Base-by-base conservation (phyloP, 2,113 vertebrate genomes). In the Caracal caracal region DNA sequence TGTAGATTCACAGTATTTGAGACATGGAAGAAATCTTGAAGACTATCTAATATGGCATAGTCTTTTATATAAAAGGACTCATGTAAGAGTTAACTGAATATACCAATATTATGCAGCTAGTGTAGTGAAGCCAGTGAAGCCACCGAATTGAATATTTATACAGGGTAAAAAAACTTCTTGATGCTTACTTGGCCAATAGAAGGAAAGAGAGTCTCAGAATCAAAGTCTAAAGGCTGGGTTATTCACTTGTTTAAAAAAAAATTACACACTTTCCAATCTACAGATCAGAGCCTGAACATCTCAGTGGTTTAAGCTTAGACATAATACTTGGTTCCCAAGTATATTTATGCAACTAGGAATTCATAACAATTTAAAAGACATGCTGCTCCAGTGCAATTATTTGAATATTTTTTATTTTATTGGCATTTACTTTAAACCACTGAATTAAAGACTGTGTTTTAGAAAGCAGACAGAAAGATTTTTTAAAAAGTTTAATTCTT, bases 371-470 rank as follows among this genome's bases (percentile, higher is more conserved):
- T 51, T 86, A 11, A 35, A 75, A 81, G 37, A 93, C 81, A 88
- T 75, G 33, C 30, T 86, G 6, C 37, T 89, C 9, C 53, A 11
- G 3, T 47, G 35, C 12, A 5, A 71, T 84, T 94, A 86, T 90
- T 87, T 93, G 19, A 71, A 92, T 63, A 47, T 33, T 28, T 96
- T 86, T 51, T 35, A 56, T 91, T 92, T 88, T 66, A 12, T 30
- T 75, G 24, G 82, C 30, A 43, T 43, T 90, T 94, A 24, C 11
- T 91, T 65, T 53, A 92, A 92, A 83, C 10, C 30, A 11, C 24
- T 89, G 40, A 83, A 81, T 91, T 91, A 78, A 88, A 63, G 33
- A 76, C 16, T 92, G 0, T 17, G 59, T 8, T 61, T 89, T 37
- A 92, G 10, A 76, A 88, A 5, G 22, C 15, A 95, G 93, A 59